Conservation (phyloP, 2,888 invertebrate genomes). For the Cepaea hortensis region DNA sequence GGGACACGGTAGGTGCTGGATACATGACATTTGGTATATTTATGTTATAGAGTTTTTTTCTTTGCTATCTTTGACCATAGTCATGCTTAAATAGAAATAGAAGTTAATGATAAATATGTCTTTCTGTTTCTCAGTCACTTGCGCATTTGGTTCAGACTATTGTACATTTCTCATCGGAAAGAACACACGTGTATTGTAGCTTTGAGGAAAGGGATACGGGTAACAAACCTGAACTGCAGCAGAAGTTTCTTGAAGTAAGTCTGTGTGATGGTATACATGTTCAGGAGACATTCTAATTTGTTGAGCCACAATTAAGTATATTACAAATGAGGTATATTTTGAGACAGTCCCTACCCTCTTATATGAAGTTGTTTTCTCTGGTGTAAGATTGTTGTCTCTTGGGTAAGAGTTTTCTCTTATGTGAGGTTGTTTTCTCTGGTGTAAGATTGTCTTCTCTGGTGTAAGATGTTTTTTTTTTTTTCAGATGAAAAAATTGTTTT, state of each 20-base stretch:
- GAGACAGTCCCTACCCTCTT: too few relatives aligned
- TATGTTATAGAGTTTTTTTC: background rate
- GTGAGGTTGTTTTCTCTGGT: too few relatives aligned
- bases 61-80: background rate
- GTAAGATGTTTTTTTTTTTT: too few relatives aligned
- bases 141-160: slow-evolving; percentile 81
- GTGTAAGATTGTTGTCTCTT: too few relatives aligned
- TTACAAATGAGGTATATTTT: too few relatives aligned
- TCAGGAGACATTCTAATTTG: too few relatives aligned
- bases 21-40: background rate
- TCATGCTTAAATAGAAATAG: background rate
- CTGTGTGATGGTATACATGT: background rate
- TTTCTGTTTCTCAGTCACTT: slow-evolving; percentile 71
- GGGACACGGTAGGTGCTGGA: background rate
- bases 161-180: slow-evolving; percentile 76
- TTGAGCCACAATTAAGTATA: too few relatives aligned
- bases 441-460: too few relatives aligned
- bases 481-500: too few relatives aligned
- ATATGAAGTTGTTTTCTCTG: too few relatives aligned
- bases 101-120: background rate
- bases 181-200: slow-evolving; percentile 81
- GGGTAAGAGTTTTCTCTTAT: too few relatives aligned
- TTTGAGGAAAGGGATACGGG: slow-evolving; percentile 84
- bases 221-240: slow-evolving; percentile 79
- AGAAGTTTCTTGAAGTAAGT: slow-evolving; percentile 76